Conservation (phyloP, 2,113 vertebrate genomes). For the Catharus minimus region DNA sequence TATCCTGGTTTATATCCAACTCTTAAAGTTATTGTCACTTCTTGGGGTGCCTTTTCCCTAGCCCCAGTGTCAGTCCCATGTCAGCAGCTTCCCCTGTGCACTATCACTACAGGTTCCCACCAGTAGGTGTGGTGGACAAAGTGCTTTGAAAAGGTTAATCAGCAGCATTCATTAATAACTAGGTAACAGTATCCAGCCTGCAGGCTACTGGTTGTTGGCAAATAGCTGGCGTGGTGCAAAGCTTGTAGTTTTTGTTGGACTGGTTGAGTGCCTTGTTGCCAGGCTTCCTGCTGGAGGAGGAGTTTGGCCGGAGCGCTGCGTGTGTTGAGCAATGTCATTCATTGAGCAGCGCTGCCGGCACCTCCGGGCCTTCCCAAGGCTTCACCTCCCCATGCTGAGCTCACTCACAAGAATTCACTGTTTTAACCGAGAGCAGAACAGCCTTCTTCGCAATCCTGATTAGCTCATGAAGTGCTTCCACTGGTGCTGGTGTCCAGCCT, state of each 20-base stretch:
- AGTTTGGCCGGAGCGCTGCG: background rate
- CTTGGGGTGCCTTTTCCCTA: background rate
- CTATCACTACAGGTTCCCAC: slow-evolving; percentile 32
- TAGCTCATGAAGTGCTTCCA: background rate
- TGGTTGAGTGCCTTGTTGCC: slow-evolving; percentile 34
- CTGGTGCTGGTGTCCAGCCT: background rate
- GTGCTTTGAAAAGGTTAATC: slow-evolving; percentile 51
- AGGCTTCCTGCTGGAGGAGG: slow-evolving; percentile 14
- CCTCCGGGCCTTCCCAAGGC: background rate
- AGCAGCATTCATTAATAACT: slow-evolving; percentile 56
- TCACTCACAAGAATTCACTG: background rate
- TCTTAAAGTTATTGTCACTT: background rate
- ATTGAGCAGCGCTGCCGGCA: background rate
- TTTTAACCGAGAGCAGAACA: background rate
- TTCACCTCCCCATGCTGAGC: background rate
- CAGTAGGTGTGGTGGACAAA: slow-evolving; percentile 55
- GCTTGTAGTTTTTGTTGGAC: slow-evolving; percentile 45
- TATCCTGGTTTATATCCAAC: background rate
- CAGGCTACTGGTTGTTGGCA: slow-evolving; percentile 31
- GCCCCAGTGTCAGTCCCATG: background rate
- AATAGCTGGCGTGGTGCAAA: background rate
- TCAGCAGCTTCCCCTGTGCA: background rate
- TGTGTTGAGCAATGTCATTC: background rate
- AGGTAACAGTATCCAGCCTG: slow-evolving; percentile 56
- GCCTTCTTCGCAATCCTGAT: background rate